Evolutionary conservation across 1,140 invertebrate genomes (phyloP).

Genomic region (Drosophila kanapiae): DNA sequence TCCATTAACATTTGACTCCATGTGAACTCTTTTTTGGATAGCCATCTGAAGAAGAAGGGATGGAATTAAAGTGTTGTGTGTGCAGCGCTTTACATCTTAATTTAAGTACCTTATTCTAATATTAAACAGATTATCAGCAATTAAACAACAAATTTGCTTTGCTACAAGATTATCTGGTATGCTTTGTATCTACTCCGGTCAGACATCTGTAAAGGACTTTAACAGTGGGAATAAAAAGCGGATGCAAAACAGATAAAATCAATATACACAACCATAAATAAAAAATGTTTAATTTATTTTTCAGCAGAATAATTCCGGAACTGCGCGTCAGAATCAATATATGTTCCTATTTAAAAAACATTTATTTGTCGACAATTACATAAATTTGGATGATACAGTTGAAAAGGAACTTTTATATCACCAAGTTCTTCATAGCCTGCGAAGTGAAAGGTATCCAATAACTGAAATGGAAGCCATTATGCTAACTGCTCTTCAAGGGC

Average conservation of each 20-base stretch:
- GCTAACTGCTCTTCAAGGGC: conserved; percentile 96
- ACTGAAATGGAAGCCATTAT: conserved; percentile 97
- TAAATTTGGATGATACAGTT: conserved; percentile 94
- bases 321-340: conserved; percentile 85
- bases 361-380: conserved; percentile 94
- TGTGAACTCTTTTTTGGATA: too few relatives aligned
- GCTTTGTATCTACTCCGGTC: too few relatives aligned
- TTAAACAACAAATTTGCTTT: too few relatives aligned
- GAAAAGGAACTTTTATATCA: conserved; percentile 98
- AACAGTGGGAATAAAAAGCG: too few relatives aligned
- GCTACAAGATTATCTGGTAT: too few relatives aligned
- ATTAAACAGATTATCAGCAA: too few relatives aligned
- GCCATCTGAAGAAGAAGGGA: too few relatives aligned
- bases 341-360: conserved; percentile 96
- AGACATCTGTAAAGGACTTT: too few relatives aligned
- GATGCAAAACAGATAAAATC: not conserved
- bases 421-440: conserved; percentile 95
- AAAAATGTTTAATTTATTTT: conserved; percentile 13
- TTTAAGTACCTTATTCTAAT: too few relatives aligned
- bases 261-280: not conserved
- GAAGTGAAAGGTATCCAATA: conserved; percentile 95
- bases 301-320: conserved; percentile 30
- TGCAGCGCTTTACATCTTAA: too few relatives aligned
- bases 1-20: too few relatives aligned
- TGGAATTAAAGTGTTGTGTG: too few relatives aligned